A percentile compares a stretch with the other conserved stretches of the same genome.
Evolutionary conservation across 2,888 invertebrate genomes (phyloP).

Genomic region (Acrocyrtus sp.): DNA sequence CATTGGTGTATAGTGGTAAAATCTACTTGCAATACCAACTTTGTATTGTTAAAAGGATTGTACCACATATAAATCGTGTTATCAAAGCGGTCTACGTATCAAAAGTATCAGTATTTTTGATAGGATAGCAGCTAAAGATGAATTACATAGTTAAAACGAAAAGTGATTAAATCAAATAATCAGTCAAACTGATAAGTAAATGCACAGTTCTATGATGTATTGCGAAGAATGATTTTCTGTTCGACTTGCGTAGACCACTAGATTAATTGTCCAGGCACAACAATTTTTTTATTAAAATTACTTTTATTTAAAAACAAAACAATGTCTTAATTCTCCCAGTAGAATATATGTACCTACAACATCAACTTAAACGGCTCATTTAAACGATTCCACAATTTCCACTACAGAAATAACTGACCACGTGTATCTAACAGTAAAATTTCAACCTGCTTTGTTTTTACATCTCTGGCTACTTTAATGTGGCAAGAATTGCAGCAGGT

Average conservation of each 20-base stretch:
- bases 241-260: background rate
- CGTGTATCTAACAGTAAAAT: background rate
- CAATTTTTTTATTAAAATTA: constrained; percentile 15
- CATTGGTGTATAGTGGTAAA: constrained; percentile 9
- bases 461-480: background rate
- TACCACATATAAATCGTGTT: constrained; percentile 26
- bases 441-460: background rate
- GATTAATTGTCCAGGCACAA: constrained; percentile 13
- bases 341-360: constrained; percentile 36
- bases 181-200: background rate
- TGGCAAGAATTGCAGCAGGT: background rate
- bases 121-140: constrained; percentile 40
- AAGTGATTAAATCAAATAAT: constrained; percentile 3
- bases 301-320: constrained; percentile 34
- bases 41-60: too few relatives aligned
- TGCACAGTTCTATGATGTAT: too few relatives aligned
- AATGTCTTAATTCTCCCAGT: constrained; percentile 21
- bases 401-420: constrained; percentile 22
- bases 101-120: constrained; percentile 45
- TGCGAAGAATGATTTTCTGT: background rate
- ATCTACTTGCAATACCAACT: too few relatives aligned
- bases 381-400: constrained; percentile 38
- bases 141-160: constrained; percentile 8
- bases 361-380: constrained; percentile 42
- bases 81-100: constrained; percentile 24